Conservation (phyloP, 2,113 vertebrate genomes). For the Camelus bactrianus region DNA sequence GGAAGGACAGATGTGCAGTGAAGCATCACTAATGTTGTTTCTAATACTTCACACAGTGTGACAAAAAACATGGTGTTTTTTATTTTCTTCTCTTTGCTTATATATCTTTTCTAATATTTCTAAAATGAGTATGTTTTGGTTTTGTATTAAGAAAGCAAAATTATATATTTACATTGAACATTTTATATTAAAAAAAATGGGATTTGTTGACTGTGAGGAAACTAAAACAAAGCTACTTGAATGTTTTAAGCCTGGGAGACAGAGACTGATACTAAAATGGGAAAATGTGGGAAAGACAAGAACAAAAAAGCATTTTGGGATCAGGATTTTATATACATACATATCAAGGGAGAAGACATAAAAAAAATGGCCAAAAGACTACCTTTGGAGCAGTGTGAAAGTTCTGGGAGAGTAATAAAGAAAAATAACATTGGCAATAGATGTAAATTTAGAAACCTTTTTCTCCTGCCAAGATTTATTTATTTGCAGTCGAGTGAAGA, state of each 20-base stretch:
- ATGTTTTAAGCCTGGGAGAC: not conserved
- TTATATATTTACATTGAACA: not conserved
- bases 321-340: not conserved
- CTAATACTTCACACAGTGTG: not conserved
- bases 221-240: not conserved
- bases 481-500: not conserved
- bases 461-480: conserved; percentile 1
- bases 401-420: not conserved
- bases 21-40: not conserved
- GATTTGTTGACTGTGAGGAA: not conserved
- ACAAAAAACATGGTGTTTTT: not conserved
- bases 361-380: not conserved
- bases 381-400: not conserved
- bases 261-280: not conserved
- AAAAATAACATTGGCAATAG: conserved; percentile 24
- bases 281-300: not conserved
- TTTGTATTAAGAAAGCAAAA: not conserved
- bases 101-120: not conserved
- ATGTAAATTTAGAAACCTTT: not conserved
- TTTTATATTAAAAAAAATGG: not conserved
- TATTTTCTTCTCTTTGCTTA: not conserved
- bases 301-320: conserved; percentile 4
- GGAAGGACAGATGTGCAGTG: not conserved
- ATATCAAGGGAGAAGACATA: not conserved
- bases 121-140: not conserved